phyloP scores from a whole-genome alignment of 2,797 vertebrate genomes.

The Pitangus sulphuratus region DNA sequence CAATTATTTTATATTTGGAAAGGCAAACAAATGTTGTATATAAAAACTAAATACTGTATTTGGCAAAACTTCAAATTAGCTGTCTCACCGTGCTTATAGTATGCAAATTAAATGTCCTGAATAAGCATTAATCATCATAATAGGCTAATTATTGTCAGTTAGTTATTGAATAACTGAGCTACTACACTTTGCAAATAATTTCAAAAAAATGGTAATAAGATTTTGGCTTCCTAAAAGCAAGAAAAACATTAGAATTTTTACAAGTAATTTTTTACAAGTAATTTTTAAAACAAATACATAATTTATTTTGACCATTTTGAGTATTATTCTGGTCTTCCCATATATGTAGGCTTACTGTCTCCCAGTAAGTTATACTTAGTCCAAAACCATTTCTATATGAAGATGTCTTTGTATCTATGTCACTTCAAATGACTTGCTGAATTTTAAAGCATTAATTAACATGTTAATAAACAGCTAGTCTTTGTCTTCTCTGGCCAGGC shows the following conservation, averaged over 20 bases:
- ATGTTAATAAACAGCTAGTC: slow-evolving; percentile 61
- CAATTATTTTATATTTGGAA: slow-evolving; percentile 82
- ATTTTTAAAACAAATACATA: slow-evolving; percentile 37
- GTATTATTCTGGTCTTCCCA: slow-evolving; percentile 46
- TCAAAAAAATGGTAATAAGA: not conserved
- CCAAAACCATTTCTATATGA: slow-evolving; percentile 37
- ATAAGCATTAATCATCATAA: slow-evolving; percentile 73
- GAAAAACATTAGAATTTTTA: not conserved
- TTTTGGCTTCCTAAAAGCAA: not conserved
- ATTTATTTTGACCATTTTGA: slow-evolving; percentile 68
- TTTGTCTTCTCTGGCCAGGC: not conserved
- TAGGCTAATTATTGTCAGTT: slow-evolving; percentile 70
- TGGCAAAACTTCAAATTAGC: slow-evolving; percentile 76
- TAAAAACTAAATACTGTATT: slow-evolving; percentile 75
- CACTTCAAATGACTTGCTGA: slow-evolving; percentile 61
- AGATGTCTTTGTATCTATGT: not conserved
- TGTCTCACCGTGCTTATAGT: slow-evolving; percentile 48
- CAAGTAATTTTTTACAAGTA: not conserved
- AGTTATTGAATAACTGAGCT: slow-evolving; percentile 40
- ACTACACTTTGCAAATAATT: not conserved
- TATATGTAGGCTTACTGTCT: slow-evolving; percentile 34
- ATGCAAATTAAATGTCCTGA: slow-evolving; percentile 68
- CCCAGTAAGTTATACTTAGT: slow-evolving; percentile 52
- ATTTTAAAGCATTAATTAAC: slow-evolving; percentile 74
- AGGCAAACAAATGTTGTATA: slow-evolving; percentile 79